A percentile compares a stretch with the other conserved stretches of the same genome.
Evolutionary conservation across 2,113 vertebrate genomes (phyloP).

Genomic region (Rana temporaria): DNA sequence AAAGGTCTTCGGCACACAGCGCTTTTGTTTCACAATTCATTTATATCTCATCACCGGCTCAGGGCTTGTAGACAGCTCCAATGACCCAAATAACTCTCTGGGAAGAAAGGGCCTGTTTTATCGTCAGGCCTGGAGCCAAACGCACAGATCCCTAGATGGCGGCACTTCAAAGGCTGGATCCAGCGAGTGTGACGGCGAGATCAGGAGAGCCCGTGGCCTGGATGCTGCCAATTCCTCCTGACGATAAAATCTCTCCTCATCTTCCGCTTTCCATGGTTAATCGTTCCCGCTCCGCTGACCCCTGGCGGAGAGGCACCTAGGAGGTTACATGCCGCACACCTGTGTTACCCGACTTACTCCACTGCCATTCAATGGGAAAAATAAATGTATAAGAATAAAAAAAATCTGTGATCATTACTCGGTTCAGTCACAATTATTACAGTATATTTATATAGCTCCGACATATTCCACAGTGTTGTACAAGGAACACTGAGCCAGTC

Average conservation of each 20-base stretch:
- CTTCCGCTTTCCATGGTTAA: neutral
- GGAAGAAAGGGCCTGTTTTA: neutral
- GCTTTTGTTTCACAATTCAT: neutral
- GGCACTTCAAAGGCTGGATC: neutral
- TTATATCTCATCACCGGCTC: neutral
- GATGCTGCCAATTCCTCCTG: neutral
- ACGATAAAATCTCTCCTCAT: constrained; percentile 17
- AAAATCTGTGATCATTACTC: no score
- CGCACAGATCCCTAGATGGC: neutral
- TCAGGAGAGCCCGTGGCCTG: neutral
- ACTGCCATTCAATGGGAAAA: no score
- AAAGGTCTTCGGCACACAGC: neutral
- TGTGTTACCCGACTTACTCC: no score
- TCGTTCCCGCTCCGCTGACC: neutral
- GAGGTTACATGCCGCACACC: neutral
- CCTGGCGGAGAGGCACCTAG: neutral
- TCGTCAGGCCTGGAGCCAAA: neutral
- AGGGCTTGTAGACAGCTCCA: neutral
- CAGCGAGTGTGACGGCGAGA: neutral
- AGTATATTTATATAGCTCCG: no score
- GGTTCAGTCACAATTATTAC: no score
- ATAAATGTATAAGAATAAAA: no score
- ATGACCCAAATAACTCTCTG: neutral
- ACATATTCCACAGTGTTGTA: no score
- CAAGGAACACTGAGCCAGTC: no score